Evolutionary conservation across 1,140 invertebrate species (phyloP).

Genomic region (Uloborus diversus): DNA sequence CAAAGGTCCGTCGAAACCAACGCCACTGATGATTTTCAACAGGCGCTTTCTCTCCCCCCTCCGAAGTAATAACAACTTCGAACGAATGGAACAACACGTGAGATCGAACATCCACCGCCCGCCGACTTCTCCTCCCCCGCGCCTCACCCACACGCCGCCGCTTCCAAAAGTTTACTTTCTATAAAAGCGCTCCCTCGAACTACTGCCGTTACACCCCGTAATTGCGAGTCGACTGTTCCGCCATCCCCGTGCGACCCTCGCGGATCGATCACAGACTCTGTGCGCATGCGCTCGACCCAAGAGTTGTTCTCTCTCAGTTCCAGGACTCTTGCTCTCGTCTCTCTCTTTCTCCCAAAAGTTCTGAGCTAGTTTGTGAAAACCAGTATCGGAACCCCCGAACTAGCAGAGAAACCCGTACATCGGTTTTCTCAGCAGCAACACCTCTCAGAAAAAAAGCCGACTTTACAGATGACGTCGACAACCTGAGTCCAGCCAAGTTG

Average conservation of each 20-base stretch:
- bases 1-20: too few relatives aligned
- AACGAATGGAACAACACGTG: conserved; percentile 6
- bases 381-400: not conserved
- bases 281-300: conserved; percentile 31
- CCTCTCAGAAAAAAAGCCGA: not conserved
- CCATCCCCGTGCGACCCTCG: conserved; percentile 34
- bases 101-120: not conserved
- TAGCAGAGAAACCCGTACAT: not conserved
- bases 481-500: not conserved
- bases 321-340: conserved; percentile 9
- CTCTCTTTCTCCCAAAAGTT: conserved; percentile 36
- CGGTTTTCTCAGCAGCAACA: not conserved
- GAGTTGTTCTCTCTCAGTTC: conserved; percentile 13
- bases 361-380: conserved; percentile 19
- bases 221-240: conserved; percentile 32
- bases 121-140: not conserved
- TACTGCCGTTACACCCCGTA: conserved; percentile 25
- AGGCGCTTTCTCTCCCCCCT: too few relatives aligned
- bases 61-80: too few relatives aligned
- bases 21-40: too few relatives aligned
- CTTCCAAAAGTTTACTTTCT: conserved; percentile 51
- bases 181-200: conserved; percentile 31
- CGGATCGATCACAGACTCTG: conserved; percentile 40
- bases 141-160: conserved; percentile 10
- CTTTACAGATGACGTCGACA: not conserved